Evolutionary conservation across 2,888 invertebrate species (phyloP).

Genomic region (Tipula vernalis): DNA sequence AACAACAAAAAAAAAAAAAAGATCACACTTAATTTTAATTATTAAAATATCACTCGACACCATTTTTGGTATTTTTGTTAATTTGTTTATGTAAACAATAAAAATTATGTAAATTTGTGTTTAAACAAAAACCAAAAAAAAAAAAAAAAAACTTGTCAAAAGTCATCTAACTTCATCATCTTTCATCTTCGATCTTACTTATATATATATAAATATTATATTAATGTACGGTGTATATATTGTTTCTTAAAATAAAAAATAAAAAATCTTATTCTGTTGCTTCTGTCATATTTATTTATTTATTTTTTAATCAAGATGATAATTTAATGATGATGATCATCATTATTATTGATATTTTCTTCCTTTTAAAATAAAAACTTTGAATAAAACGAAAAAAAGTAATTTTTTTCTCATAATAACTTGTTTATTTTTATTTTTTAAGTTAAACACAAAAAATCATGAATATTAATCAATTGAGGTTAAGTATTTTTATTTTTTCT

Average conservation of each 20-base stretch:
- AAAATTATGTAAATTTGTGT: neutral
- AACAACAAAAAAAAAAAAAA: neutral
- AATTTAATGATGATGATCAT: neutral
- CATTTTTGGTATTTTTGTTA: neutral
- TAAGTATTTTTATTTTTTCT: neutral
- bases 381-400: neutral
- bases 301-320: constrained; percentile 4
- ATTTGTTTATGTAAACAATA: constrained; percentile 4
- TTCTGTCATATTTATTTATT: neutral
- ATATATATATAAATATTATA: neutral
- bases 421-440: neutral
- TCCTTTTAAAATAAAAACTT: neutral
- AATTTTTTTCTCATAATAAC: neutral
- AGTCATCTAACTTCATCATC: neutral
- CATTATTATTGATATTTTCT: neutral
- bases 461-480: constrained; percentile 4
- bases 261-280: neutral
- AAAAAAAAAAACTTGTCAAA: neutral
- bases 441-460: neutral
- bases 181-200: neutral
- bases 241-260: neutral
- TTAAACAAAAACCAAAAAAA: neutral
- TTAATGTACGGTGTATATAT: neutral
- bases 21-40: neutral
- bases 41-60: constrained; percentile 4